Evolutionary conservation across 2,888 invertebrate species (phyloP), one percentile per base, ranked within the genome.

Genomic region (Aethes cnicana): DNA sequence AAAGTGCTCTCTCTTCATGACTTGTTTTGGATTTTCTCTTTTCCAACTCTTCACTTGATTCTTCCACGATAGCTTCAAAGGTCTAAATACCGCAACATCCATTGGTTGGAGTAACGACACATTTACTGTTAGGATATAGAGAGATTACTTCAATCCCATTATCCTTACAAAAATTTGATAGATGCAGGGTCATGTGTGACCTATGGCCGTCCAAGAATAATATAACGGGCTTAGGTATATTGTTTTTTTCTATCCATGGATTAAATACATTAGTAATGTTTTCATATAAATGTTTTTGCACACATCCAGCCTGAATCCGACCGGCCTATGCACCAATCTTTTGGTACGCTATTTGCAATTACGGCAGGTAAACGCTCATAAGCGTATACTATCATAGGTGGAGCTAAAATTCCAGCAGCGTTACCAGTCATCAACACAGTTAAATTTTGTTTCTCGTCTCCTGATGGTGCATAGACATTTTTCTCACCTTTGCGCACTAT

Each of bases 301-400:
- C 61, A 65, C 72, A 77, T 78, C 72, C 68, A 75, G 1, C 73
- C 74, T 35, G 44, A 50, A 9, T 69, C 61, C 2, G 69, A 68
- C 16, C 63, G 49, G 1, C 74, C 72, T 26, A 70, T 60, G 36
- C 57, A 57, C 64, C 66, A 69, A 43, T 55, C 47, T 32, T 59
- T 47, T 17, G 63, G 62, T 26, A 61, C 47, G 26, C 26, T 26
- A 26, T 26, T 26, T 26, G 26, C 26, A 26, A 26, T 26, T 26
- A 26, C 26, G 26, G 9, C 26, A 26, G 26, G 26, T 26, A 26
- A 26, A 26, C 26, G 26, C 8, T 26, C 26, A 26, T 26, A n/a
- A 26, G 8, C 26, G 26, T 26, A 26, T 26, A 26, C 26, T 26
- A 26, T n/a, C 8, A 26, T 26, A n/a, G 26, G 26, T 26, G 26